phyloP scores from a whole-genome alignment of 2,113 vertebrate genomes.

The Carettochelys insculpta region DNA sequence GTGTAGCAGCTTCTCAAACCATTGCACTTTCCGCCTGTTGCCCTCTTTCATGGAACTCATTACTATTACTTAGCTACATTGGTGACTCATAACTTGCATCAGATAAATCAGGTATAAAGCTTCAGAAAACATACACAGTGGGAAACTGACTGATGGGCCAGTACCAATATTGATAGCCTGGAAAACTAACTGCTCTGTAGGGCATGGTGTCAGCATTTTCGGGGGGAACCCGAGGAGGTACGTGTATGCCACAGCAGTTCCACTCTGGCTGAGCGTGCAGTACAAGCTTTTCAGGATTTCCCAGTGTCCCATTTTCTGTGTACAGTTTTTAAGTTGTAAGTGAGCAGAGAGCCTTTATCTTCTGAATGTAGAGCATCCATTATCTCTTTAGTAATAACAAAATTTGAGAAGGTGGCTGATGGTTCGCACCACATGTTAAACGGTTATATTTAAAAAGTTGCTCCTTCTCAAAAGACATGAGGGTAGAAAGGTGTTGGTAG shows the following conservation, averaged over 20 bases:
- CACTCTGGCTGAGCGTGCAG: background rate
- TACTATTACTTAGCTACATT: background rate
- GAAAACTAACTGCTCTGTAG: background rate
- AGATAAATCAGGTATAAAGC: background rate
- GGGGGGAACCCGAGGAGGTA: background rate
- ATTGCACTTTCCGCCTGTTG: background rate
- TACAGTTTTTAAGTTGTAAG: accelerated
- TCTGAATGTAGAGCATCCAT: slow-evolving; percentile 1
- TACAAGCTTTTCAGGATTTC: background rate
- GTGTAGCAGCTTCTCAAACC: background rate
- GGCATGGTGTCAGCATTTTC: background rate
- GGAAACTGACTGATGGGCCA: background rate
- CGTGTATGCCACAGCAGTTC: background rate
- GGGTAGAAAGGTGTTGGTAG: background rate
- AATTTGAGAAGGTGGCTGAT: too few species aligned
- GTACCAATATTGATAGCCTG: background rate
- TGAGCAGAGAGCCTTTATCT: background rate
- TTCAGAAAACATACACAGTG: background rate
- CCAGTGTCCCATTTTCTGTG: background rate
- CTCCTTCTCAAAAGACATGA: background rate
- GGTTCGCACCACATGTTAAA: background rate
- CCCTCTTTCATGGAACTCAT: background rate
- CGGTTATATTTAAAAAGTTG: background rate
- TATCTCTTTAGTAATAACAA: background rate
- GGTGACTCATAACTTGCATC: background rate